Evolutionary conservation across 2,797 vertebrate genomes (phyloP).

Genomic region (Platyrinchus mystaceus): DNA sequence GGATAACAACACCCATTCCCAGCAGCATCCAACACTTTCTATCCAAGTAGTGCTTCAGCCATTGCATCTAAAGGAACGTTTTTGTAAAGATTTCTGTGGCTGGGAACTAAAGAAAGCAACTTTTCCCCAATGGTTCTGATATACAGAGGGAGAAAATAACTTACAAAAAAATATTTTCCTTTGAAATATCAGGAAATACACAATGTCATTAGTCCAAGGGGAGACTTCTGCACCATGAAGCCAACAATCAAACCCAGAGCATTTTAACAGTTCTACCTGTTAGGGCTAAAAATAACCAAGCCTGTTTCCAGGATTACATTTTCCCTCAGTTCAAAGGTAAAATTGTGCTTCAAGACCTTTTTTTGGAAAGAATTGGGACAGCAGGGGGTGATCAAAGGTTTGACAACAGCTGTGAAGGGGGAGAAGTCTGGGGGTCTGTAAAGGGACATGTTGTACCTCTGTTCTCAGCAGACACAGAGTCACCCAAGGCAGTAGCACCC

Average conservation of each 20-base stretch:
- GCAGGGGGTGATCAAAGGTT: not conserved
- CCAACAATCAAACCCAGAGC: not conserved
- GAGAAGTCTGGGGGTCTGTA: not conserved
- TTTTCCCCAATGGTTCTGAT: not conserved
- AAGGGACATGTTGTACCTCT: not conserved
- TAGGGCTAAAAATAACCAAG: conserved; percentile 66
- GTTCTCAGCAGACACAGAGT: not conserved
- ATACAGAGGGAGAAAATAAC: conserved; percentile 15
- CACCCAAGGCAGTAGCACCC: not conserved
- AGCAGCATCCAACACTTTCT: not conserved
- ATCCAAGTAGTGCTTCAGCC: conserved; percentile 20
- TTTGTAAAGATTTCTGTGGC: conserved; percentile 15
- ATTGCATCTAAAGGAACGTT: not conserved
- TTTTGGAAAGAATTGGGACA: not conserved
- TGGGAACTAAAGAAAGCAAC: not conserved
- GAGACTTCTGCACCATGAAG: not conserved
- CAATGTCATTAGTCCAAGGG: conserved; percentile 14
- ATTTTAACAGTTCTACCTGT: not conserved
- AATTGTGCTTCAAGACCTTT: conserved; percentile 76
- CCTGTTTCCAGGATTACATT: conserved; percentile 48
- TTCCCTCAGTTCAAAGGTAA: conserved; percentile 38
- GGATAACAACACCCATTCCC: not conserved
- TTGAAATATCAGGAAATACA: conserved; percentile 25
- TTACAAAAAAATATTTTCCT: not conserved
- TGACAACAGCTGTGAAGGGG: not conserved